phyloP scores from a whole-genome alignment of 2,113 vertebrate species.

The Lagopus leucura region DNA sequence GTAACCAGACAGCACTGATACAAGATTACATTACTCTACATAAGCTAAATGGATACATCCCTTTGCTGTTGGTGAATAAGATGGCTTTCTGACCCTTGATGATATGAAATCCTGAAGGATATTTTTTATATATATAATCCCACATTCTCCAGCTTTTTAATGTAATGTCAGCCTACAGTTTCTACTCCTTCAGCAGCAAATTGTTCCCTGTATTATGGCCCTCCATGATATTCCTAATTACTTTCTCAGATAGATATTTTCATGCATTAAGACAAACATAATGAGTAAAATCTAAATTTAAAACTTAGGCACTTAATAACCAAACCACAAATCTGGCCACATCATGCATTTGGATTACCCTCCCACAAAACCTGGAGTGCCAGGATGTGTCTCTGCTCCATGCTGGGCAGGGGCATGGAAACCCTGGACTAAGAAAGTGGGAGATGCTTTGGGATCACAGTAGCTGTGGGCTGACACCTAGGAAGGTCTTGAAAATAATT shows the following conservation, averaged over 20 bases:
- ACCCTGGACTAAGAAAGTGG: background rate
- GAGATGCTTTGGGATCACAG: background rate
- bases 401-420: rapidly evolving
- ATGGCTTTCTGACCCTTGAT: background rate
- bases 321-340: background rate
- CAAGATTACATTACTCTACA: background rate
- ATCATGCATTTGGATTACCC: background rate
- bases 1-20: background rate
- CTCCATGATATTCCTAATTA: background rate
- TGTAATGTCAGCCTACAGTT: background rate
- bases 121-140: background rate
- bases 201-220: background rate
- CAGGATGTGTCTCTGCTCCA: background rate
- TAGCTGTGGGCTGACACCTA: background rate
- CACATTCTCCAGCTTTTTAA: background rate
- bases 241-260: background rate
- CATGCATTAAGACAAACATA: background rate
- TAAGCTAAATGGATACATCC: background rate
- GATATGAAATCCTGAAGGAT: background rate
- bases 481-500: background rate
- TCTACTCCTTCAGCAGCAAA: background rate
- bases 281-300: background rate
- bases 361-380: background rate
- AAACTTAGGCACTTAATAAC: background rate
- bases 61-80: background rate